Conservation (phyloP, 2,888 invertebrate species). For the Synergus umbraculus region DNA sequence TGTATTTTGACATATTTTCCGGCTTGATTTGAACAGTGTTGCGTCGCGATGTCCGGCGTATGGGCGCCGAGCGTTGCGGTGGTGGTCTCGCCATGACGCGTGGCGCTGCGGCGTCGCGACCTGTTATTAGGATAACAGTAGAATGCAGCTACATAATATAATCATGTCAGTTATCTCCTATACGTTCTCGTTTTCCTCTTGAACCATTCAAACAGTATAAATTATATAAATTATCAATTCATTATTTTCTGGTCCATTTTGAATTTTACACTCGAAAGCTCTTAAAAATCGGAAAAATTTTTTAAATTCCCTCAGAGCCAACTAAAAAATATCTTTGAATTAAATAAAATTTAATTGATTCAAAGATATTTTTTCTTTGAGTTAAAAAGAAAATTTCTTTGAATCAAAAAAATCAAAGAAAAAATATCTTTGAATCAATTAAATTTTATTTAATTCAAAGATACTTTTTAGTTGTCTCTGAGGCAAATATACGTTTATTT, state of each 20-base stretch:
- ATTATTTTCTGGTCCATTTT: constrained; percentile 14
- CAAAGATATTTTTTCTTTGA: no score
- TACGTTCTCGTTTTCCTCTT: constrained; percentile 5
- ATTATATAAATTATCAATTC: background rate
- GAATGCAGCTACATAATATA: constrained; percentile 12
- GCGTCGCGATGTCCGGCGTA: constrained; percentile 70
- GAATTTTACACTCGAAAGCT: background rate
- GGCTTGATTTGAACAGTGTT: constrained; percentile 53
- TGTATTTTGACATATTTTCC: constrained; percentile 21
- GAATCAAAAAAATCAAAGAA: no score
- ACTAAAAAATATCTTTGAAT: no score
- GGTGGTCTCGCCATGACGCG: constrained; percentile 75
- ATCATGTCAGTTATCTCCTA: background rate
- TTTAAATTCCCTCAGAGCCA: no score
- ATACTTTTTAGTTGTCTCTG: no score
- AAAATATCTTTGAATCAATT: no score
- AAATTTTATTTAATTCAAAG: no score
- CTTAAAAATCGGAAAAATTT: no score
- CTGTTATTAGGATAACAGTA: constrained; percentile 66
- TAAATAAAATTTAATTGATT: no score
- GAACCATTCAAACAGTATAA: no score
- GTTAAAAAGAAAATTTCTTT: no score
- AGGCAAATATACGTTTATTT: no score
- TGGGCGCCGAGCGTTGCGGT: constrained; percentile 72
- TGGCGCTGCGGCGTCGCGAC: constrained; percentile 75